These are phyloP conservation scores for Centroberyx gerrardi DNA, from an alignment of 2,797 vertebrate genomes.

Conservation along the genomic window DNA sequence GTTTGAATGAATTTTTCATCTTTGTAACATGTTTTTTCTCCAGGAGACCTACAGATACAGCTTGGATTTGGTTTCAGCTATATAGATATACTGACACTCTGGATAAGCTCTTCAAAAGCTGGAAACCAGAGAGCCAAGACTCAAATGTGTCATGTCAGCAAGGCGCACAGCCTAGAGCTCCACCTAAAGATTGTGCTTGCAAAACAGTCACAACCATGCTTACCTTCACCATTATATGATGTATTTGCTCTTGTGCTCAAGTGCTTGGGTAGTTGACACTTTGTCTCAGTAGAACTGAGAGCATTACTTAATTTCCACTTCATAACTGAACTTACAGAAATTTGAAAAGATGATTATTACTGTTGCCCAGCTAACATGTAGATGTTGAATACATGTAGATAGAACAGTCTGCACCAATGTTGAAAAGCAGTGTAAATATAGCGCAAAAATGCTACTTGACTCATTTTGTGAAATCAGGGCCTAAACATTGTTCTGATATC, in stretches of 20 bases:
- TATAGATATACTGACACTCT: conserved; percentile 28
- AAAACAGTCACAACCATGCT: conserved; percentile 40
- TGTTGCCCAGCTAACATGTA: neutral
- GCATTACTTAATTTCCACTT: neutral
- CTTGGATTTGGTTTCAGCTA: conserved; percentile 31
- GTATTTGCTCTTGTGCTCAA: neutral
- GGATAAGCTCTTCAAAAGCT: conserved; percentile 39
- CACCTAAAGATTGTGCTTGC: conserved; percentile 40
- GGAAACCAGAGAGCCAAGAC: conserved; percentile 28
- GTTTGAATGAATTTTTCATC: neutral
- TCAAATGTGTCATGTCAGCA: conserved; percentile 60
- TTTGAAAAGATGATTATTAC: neutral
- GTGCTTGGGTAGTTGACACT: conserved; percentile 2
- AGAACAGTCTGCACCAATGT: too few species aligned
- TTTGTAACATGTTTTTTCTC: conserved; percentile 9
- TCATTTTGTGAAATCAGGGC: too few species aligned
- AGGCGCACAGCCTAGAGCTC: conserved; percentile 8
- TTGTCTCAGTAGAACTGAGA: conserved; percentile 6
- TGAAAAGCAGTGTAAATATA: too few species aligned
- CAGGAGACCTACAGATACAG: conserved; percentile 16
- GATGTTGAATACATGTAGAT: too few species aligned
- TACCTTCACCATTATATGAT: conserved; percentile 46
- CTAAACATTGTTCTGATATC: too few species aligned
- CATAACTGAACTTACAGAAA: neutral
- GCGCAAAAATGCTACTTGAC: too few species aligned